Base-by-base conservation (phyloP, 2,113 vertebrate species). In the Pithys albifrons region DNA sequence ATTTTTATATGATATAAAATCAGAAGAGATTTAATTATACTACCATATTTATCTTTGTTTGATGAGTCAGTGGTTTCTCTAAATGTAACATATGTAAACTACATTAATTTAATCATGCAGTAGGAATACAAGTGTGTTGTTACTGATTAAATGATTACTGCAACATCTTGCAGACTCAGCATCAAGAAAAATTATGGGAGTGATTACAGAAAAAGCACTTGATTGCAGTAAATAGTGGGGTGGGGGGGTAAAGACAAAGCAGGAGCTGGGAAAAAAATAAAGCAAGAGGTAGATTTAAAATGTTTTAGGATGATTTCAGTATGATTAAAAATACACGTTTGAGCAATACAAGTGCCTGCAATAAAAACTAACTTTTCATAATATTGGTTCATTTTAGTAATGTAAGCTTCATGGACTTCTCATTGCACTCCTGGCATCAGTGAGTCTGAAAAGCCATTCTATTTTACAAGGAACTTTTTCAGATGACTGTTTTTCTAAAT, bases 71-170 rank as follows among this genome's bases (percentile, higher is more conserved):
- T 95, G 79, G 91, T 94, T 95, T 92, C 64, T 84, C 33, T 71
- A 93, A 92, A 92, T 70, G 25, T 64, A 93, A 86, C 72, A 69
- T 24, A 64, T 59, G 66, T 96, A 95, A 96, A 94, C 59, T 43
- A 43, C 22, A 93, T 70, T 93, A 95, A 94, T 94, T 95, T 86
- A 95, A 94, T 95, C 92, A 92, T 20, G 51, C 29, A 73, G 29
- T 76, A 91, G 55, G 55, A 86, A 94, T 46, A 90, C 12, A 93
- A 95, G 85, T 35, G 33, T 92, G 79, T 91, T 95, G 79, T 62
- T 94, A 77, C 85, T 96, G 92, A 97, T 96, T 93, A 95, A 97
- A 93, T 95, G 88, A 93, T 94, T 94, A 88, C 82, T 70, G 72
- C 64, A 90, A 76, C 55, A 59, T 91, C 88, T 90, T 62, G 43